Evolutionary conservation across 2,888 invertebrate species (phyloP).

Genomic region (Chrysomela aeneicollis): DNA sequence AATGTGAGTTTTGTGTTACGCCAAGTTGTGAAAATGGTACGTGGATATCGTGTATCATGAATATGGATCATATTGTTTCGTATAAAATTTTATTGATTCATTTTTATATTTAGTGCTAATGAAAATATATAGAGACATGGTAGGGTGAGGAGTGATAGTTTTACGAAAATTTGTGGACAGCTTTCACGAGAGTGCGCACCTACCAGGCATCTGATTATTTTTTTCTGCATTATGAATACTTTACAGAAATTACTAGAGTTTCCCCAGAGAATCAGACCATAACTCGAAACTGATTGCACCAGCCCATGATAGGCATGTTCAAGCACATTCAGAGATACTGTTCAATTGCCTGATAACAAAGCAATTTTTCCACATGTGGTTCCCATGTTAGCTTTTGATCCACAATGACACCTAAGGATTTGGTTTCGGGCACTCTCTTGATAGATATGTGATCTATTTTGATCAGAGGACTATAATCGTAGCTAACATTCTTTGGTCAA

Average conservation of each 20-base stretch:
- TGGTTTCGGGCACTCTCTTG: background rate
- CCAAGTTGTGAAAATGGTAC: background rate
- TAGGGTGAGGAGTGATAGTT: too few species aligned
- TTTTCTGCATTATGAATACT: background rate
- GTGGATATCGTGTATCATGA: background rate
- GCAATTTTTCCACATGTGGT: background rate
- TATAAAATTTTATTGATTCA: background rate
- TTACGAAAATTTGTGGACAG: too few species aligned
- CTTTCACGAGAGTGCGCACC: too few species aligned
- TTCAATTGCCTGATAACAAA: constrained; percentile 4
- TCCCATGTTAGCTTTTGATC: constrained; percentile 1
- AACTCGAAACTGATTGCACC: too few species aligned
- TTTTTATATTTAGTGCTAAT: background rate
- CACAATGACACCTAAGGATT: background rate
- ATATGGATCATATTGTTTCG: background rate
- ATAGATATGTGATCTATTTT: too few species aligned
- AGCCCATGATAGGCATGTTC: background rate
- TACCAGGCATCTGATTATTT: too few species aligned
- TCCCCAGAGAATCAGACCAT: constrained; percentile 3
- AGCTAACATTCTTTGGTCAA: constrained; percentile 11
- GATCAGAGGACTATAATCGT: constrained; percentile 2
- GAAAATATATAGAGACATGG: background rate
- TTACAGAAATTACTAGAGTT: background rate
- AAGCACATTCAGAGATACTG: constrained; percentile 1
- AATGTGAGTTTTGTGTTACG: background rate